phyloP scores from a whole-genome alignment of 1,140 invertebrate genomes.

The Bombus sibiricus region DNA sequence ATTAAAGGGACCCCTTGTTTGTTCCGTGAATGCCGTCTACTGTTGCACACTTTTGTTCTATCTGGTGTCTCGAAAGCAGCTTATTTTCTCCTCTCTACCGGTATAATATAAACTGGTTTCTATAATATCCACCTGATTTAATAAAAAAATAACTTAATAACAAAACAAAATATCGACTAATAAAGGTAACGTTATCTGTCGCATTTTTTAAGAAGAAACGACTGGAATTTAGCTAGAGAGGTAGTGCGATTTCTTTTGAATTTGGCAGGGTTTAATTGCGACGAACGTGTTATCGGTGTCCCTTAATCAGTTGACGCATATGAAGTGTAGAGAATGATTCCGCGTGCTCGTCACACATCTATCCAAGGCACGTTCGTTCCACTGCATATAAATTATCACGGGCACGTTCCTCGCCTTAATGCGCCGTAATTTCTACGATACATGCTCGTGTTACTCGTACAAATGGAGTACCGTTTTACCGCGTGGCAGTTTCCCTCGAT shows the following conservation, averaged over 20 bases:
- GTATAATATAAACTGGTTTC: no score
- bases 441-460: slow-evolving; percentile 35
- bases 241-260: neutral
- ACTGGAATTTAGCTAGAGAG: no score
- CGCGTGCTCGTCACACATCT: slow-evolving; percentile 37
- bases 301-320: slow-evolving; percentile 9
- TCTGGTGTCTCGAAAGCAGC: slow-evolving; percentile 48
- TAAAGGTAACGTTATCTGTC: neutral
- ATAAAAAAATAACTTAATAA: neutral
- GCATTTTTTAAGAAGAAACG: neutral
- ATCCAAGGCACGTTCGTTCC: slow-evolving; percentile 43
- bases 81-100: neutral
- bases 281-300: neutral
- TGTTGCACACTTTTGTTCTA: slow-evolving; percentile 65
- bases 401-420: slow-evolving; percentile 53
- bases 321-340: slow-evolving; percentile 22
- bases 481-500: slow-evolving; percentile 23
- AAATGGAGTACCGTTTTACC: slow-evolving; percentile 44
- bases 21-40: slow-evolving; percentile 69
- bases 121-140: neutral
- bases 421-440: slow-evolving; percentile 53
- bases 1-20: slow-evolving; percentile 73
- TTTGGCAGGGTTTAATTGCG: neutral
- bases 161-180: no score
- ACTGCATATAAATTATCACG: slow-evolving; percentile 54